phyloP scores from a whole-genome alignment of 2,113 vertebrate species.

The Panthera tigris region DNA sequence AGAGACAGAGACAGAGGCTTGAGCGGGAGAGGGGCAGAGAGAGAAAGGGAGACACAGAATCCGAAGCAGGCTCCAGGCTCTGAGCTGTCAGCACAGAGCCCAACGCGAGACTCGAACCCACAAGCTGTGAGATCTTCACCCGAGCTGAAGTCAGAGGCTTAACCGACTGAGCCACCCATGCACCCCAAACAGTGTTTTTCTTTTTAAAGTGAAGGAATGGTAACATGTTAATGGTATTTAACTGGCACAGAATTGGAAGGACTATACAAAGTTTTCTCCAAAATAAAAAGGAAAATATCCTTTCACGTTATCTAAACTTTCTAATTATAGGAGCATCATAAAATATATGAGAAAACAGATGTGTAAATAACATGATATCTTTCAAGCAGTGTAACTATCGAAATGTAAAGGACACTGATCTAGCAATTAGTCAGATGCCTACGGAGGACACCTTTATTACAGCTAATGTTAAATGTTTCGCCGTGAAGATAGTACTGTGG shows the following conservation, averaged over 20 bases:
- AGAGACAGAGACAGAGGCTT: too few relatives aligned
- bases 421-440: not conserved
- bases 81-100: too few relatives aligned
- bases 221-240: not conserved
- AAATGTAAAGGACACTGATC: not conserved
- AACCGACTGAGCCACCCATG: too few relatives aligned
- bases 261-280: not conserved
- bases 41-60: too few relatives aligned
- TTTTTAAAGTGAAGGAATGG: not conserved
- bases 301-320: not conserved
- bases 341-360: not conserved
- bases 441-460: not conserved
- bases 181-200: too few relatives aligned
- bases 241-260: not conserved
- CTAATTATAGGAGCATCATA: not conserved
- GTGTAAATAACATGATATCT: not conserved
- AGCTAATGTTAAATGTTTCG: not conserved
- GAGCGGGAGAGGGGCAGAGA: too few relatives aligned
- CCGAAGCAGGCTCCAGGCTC: too few relatives aligned
- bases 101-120: too few relatives aligned
- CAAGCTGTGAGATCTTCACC: too few relatives aligned
- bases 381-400: not conserved
- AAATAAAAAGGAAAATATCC: not conserved
- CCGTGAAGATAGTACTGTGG: not conserved
- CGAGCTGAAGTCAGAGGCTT: too few relatives aligned